These are phyloP conservation scores for Poeciliopsis occidentalis DNA, from an alignment of 2,113 vertebrate species.

Conservation along the genomic window DNA sequence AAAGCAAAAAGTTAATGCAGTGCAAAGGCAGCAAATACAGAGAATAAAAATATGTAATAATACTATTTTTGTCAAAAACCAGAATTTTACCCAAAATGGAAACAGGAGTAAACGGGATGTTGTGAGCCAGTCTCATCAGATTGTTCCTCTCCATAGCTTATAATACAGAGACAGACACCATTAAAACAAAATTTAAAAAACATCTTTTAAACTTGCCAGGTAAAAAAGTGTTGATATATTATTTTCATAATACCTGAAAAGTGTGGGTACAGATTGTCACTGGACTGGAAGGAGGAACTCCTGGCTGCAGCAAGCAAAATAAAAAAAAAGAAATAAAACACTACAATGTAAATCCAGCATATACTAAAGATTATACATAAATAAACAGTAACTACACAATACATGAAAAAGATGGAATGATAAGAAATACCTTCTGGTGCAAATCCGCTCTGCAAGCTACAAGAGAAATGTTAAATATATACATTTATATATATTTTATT, in stretches of 20 bases:
- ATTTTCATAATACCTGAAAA: slow-evolving; percentile 87
- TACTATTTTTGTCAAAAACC: neutral
- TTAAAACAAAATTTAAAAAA: neutral
- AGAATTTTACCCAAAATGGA: slow-evolving; percentile 84
- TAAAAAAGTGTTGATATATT: neutral
- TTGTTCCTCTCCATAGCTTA: slow-evolving; percentile 97
- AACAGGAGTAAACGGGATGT: slow-evolving; percentile 94
- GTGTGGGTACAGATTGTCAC: slow-evolving; percentile 87
- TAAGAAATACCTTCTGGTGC: slow-evolving; percentile 70
- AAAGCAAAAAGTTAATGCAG: neutral
- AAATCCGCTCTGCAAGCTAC: slow-evolving; percentile 68
- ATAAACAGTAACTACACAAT: neutral
- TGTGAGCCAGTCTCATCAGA: slow-evolving; percentile 95
- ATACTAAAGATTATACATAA: neutral
- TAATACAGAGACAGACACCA: slow-evolving; percentile 18
- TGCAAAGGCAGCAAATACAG: neutral
- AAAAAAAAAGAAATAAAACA: neutral
- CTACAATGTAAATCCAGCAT: neutral
- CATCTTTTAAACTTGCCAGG: neutral
- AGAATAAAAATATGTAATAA: no score
- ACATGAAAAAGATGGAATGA: neutral
- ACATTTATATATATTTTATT: no score
- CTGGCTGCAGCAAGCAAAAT: slow-evolving; percentile 54
- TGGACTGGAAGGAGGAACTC: slow-evolving; percentile 70
- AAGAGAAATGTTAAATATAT: slow-evolving; percentile 5